phyloP scores from a whole-genome alignment of 2,797 vertebrate genomes.

The Pelobates cultripes region DNA sequence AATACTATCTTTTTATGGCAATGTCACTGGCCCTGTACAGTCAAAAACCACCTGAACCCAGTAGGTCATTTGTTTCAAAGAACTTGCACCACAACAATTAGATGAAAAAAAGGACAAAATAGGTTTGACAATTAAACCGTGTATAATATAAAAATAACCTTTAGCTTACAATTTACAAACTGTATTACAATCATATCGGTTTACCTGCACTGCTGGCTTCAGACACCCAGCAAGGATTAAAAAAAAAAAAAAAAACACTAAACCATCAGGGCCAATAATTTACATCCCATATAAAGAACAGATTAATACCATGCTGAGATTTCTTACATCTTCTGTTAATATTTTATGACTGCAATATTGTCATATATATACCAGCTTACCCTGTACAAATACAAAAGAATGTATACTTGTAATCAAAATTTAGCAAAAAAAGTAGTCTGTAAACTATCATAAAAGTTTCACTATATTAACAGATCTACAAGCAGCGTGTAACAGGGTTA shows the following conservation, averaged over 20 bases:
- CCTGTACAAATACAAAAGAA: constrained; percentile 95
- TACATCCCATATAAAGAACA: constrained; percentile 84
- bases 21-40: too few species aligned
- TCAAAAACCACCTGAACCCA: too few species aligned
- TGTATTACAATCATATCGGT: constrained; percentile 91
- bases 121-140: constrained; percentile 72
- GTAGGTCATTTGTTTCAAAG: neutral
- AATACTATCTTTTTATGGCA: too few species aligned
- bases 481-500: constrained; percentile 84
- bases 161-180: constrained; percentile 99
- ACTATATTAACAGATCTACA: constrained; percentile 82
- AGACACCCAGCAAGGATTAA: constrained; percentile 73
- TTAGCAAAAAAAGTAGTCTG: constrained; percentile 85
- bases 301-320: constrained; percentile 89
- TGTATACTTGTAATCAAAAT: constrained; percentile 84
- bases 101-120: constrained; percentile 76
- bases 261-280: constrained; percentile 92
- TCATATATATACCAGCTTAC: constrained; percentile 92
- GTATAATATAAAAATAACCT: constrained; percentile 99
- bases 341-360: constrained; percentile 86
- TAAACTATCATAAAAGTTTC: constrained; percentile 80
- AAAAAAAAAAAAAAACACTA: constrained; percentile 79
- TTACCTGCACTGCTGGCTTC: constrained; percentile 78
- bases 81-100: neutral
- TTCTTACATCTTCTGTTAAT: constrained; percentile 99